phyloP scores from a whole-genome alignment of 2,113 vertebrate genomes.

The Acanthisitta chloris region DNA sequence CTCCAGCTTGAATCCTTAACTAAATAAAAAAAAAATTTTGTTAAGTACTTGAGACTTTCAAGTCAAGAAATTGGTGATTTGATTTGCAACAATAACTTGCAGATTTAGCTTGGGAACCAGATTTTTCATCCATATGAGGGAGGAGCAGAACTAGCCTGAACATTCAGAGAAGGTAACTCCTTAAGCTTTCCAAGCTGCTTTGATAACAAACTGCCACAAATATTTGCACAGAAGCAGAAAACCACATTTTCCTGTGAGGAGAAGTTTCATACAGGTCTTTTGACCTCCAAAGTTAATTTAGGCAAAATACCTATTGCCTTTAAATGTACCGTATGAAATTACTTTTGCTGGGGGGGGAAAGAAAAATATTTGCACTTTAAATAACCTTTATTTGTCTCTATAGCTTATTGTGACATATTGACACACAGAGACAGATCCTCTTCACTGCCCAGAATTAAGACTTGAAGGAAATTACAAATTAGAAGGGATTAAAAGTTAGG shows the following conservation, averaged over 20 bases:
- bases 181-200: constrained; percentile 1
- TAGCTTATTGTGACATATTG: background rate
- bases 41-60: background rate
- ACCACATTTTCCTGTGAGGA: background rate
- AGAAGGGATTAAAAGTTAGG: background rate
- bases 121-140: constrained; percentile 56
- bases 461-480: background rate
- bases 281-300: background rate
- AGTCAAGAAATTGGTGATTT: background rate
- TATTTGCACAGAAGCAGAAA: constrained; percentile 26
- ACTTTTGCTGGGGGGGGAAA: background rate
- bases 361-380: background rate
- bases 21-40: constrained; percentile 18
- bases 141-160: constrained; percentile 54
- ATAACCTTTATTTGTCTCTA: background rate
- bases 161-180: constrained; percentile 48
- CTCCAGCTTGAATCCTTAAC: background rate
- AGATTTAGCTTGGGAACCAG: constrained; percentile 33
- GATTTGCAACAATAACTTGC: background rate
- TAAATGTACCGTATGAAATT: background rate
- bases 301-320: background rate
- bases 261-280: background rate
- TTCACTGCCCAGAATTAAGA: background rate
- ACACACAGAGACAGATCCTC: background rate
- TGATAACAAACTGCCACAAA: background rate